These are phyloP conservation scores for Phaenicophaeus curvirostris DNA, from an alignment of 2,797 vertebrate species.

Conservation along the genomic window DNA sequence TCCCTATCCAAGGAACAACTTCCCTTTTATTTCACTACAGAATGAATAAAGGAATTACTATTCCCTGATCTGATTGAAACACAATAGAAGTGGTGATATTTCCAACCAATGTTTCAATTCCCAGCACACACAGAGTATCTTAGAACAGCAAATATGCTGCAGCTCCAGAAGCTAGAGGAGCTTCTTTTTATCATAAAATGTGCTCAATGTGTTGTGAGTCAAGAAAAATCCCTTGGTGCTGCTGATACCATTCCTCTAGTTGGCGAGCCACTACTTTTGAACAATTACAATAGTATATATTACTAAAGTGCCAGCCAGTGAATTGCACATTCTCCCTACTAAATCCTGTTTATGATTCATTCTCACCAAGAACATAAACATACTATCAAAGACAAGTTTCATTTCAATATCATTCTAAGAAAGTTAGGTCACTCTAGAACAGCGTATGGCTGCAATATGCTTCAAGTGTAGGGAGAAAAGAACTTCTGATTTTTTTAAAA, in stretches of 20 bases:
- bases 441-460: background rate
- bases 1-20: background rate
- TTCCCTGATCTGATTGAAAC: background rate
- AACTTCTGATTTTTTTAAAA: background rate
- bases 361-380: background rate
- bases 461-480: background rate
- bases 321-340: background rate
- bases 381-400: background rate
- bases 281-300: rapidly evolving
- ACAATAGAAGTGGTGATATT: background rate
- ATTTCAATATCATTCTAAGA: background rate
- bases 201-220: background rate
- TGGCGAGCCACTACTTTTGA: background rate
- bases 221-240: background rate
- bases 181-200: background rate
- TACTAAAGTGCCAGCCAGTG: background rate
- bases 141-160: background rate
- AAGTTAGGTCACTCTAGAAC: background rate
- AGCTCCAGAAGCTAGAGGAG: background rate
- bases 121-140: background rate
- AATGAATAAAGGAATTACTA: background rate
- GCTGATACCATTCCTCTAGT: background rate
- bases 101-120: background rate
- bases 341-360: background rate
- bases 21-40: background rate